Conservation (phyloP, 2,797 vertebrate species). For the Threskiornis aethiopicus region DNA sequence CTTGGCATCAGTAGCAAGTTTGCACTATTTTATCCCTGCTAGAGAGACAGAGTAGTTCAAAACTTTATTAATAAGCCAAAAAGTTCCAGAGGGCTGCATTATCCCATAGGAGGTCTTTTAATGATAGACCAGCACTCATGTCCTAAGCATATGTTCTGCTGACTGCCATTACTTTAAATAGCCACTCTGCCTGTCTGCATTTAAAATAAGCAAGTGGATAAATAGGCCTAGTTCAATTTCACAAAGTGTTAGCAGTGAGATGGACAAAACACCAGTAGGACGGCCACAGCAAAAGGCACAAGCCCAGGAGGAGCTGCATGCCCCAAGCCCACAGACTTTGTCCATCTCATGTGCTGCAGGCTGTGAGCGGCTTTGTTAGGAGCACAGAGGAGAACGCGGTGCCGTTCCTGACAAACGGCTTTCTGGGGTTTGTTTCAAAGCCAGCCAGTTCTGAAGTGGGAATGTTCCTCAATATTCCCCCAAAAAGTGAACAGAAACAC, state of each 20-base stretch:
- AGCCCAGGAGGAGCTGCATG: background rate
- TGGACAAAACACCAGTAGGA: background rate
- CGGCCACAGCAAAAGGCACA: rapidly evolving
- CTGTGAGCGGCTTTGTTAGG: background rate
- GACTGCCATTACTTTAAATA: background rate
- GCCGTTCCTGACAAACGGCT: rapidly evolving
- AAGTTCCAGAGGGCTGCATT: background rate
- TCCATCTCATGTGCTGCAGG: rapidly evolving
- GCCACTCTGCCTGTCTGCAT: background rate
- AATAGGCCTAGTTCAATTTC: background rate
- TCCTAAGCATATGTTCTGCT: background rate
- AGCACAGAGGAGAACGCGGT: rapidly evolving
- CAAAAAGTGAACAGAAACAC: rapidly evolving
- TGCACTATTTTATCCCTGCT: background rate
- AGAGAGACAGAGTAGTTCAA: background rate
- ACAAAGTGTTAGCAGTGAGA: background rate
- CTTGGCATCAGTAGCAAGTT: background rate
- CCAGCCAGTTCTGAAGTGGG: background rate
- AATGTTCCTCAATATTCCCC: background rate
- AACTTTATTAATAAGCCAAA: background rate
- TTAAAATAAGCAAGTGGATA: background rate
- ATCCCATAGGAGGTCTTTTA: background rate
- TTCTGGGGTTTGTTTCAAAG: background rate
- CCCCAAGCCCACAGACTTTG: no score
- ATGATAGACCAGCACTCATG: background rate